Percentiles rank a stretch among this genome's conserved stretches.
phyloP scores from a whole-genome alignment of 1,140 invertebrate genomes.

The Lepidostoma basale region DNA sequence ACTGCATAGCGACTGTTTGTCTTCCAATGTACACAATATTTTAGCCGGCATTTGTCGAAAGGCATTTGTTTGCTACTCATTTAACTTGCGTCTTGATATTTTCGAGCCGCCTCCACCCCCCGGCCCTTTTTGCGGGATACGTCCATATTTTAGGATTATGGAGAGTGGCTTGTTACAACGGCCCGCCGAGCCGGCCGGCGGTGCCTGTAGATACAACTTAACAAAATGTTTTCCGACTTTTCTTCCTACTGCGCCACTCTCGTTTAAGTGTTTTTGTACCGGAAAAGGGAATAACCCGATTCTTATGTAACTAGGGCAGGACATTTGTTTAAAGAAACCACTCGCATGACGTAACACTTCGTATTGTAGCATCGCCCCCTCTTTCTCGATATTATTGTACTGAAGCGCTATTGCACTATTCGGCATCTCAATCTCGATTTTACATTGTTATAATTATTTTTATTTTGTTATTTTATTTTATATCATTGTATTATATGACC shows the following conservation, averaged over 20 bases:
- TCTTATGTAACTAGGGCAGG: neutral
- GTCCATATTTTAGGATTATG: conserved; percentile 34
- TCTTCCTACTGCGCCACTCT: conserved; percentile 4
- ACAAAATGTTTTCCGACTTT: conserved; percentile 12
- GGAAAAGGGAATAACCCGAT: neutral
- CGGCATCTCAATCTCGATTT: too few species aligned
- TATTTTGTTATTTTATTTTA: too few species aligned
- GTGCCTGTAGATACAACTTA: neutral
- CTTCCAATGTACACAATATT: conserved; percentile 31
- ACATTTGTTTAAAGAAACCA: neutral
- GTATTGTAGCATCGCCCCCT: neutral
- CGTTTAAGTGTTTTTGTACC: conserved; percentile 16
- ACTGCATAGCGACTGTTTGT: conserved; percentile 27
- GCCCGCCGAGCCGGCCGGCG: neutral
- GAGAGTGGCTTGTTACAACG: conserved; percentile 13
- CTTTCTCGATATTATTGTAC: too few species aligned
- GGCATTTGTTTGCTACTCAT: conserved; percentile 33
- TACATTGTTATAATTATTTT: too few species aligned
- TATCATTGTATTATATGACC: too few species aligned
- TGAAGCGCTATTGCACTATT: too few species aligned
- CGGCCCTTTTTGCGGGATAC: conserved; percentile 22
- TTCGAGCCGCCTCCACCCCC: neutral
- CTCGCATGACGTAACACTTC: neutral
- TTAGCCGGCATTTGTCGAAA: conserved; percentile 27
- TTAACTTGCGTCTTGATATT: conserved; percentile 27